phyloP scores from a whole-genome alignment of 2,113 vertebrate genomes.

The Ageneiosus marmoratus region DNA sequence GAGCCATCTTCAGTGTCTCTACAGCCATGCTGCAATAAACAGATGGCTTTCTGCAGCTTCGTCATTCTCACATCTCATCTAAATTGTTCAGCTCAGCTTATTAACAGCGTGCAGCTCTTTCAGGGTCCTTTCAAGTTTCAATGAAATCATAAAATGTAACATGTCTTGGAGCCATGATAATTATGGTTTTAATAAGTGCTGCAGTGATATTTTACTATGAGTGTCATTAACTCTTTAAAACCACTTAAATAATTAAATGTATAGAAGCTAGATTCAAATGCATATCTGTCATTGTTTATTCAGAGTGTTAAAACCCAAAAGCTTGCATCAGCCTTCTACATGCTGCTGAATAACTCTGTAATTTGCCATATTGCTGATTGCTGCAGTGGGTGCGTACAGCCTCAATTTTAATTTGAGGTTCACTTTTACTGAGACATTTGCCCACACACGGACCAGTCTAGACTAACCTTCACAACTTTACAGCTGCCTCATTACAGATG shows the following conservation, averaged over 20 bases:
- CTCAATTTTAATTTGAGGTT: constrained; percentile 38
- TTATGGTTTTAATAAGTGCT: background rate
- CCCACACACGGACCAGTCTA: constrained; percentile 26
- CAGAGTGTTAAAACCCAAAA: constrained; percentile 1
- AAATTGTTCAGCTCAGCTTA: constrained; percentile 12
- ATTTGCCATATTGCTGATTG: constrained; percentile 21
- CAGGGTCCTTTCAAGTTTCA: background rate
- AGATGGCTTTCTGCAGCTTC: constrained; percentile 35
- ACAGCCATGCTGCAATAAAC: constrained; percentile 17
- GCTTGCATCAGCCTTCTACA: background rate
- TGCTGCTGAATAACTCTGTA: constrained; percentile 2
- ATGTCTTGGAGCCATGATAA: background rate
- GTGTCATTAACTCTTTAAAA: background rate
- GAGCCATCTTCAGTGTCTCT: constrained; percentile 14
- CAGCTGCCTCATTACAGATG: background rate
- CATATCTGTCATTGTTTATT: background rate
- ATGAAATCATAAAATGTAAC: constrained; percentile 13
- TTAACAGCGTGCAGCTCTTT: constrained; percentile 26
- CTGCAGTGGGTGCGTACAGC: constrained; percentile 27
- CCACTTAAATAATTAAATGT: background rate
- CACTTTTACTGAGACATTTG: constrained; percentile 31
- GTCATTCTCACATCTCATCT: constrained; percentile 21
- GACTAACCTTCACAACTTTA: constrained; percentile 17
- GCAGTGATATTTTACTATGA: background rate
- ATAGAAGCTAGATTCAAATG: background rate